Evolutionary conservation across 2,888 invertebrate species (phyloP).

Genomic region (Fissipunctia ypsillon): DNA sequence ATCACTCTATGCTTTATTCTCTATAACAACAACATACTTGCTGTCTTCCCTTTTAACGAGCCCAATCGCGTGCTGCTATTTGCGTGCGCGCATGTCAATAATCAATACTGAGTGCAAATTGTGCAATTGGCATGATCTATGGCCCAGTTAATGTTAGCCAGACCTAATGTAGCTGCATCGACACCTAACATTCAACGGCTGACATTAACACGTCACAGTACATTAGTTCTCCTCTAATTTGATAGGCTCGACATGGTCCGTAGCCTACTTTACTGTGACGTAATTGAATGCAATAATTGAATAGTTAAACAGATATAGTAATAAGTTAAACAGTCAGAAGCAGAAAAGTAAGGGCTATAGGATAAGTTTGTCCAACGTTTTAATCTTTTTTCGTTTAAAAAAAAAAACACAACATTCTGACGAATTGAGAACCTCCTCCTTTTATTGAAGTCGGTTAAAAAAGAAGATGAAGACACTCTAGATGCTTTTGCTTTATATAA

Average conservation of each 20-base stretch:
- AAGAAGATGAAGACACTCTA: background rate
- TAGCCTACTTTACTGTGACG: constrained; percentile 2
- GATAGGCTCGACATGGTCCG: constrained; percentile 18
- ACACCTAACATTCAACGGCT: constrained; percentile 43
- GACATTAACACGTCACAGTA: constrained; percentile 40
- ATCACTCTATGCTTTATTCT: too few relatives aligned
- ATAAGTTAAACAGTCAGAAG: background rate
- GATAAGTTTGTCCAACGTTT: background rate
- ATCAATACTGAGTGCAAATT: constrained; percentile 45
- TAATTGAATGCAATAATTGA: constrained; percentile 11
- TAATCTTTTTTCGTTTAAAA: too few relatives aligned
- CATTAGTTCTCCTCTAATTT: constrained; percentile 40
- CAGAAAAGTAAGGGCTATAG: background rate
- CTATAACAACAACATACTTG: background rate
- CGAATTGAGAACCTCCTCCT: too few relatives aligned
- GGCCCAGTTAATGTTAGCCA: constrained; percentile 19
- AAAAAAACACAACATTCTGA: too few relatives aligned
- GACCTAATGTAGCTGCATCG: constrained; percentile 29
- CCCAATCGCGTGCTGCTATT: constrained; percentile 20
- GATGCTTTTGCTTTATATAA: too few relatives aligned
- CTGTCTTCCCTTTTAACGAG: constrained; percentile 11
- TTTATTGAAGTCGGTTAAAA: too few relatives aligned
- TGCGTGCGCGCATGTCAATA: constrained; percentile 46
- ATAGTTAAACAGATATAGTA: background rate
- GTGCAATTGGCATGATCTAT: constrained; percentile 49